Evolutionary conservation across 2,797 vertebrate species (phyloP).

Genomic region (Chrosomus eos): DNA sequence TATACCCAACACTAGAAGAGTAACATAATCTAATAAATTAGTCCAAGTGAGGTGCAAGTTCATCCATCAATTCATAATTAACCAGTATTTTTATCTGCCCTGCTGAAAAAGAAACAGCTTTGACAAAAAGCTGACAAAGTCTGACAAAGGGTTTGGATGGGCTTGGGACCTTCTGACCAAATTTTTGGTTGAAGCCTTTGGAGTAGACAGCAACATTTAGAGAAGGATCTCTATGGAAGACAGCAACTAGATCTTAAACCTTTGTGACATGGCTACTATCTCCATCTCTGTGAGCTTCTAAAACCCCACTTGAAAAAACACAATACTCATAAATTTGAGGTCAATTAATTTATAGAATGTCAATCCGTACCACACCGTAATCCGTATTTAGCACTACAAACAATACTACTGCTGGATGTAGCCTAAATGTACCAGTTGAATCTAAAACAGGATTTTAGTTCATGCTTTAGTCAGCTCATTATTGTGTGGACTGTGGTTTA

Average conservation of each 20-base stretch:
- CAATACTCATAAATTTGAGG: background rate
- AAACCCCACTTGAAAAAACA: background rate
- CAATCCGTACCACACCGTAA: background rate
- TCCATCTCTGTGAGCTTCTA: background rate
- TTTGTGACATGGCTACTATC: background rate
- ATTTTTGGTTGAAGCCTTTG: background rate
- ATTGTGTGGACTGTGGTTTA: conserved; percentile 22
- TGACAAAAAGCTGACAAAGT: background rate
- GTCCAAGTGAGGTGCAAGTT: background rate
- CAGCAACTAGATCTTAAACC: background rate
- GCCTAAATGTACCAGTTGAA: background rate
- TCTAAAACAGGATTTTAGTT: background rate
- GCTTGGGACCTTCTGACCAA: background rate
- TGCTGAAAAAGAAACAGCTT: background rate
- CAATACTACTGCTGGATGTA: background rate
- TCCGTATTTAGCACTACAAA: background rate
- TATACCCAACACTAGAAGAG: background rate
- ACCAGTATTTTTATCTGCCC: background rate
- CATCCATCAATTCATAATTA: background rate
- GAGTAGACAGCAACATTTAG: background rate
- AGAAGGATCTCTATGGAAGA: background rate
- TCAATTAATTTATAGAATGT: background rate
- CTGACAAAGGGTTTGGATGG: background rate
- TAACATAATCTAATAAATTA: background rate
- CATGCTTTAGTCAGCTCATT: background rate